Base-by-base conservation (phyloP, 1,140 invertebrate genomes). In the Lysiphlebus fabarum region DNA sequence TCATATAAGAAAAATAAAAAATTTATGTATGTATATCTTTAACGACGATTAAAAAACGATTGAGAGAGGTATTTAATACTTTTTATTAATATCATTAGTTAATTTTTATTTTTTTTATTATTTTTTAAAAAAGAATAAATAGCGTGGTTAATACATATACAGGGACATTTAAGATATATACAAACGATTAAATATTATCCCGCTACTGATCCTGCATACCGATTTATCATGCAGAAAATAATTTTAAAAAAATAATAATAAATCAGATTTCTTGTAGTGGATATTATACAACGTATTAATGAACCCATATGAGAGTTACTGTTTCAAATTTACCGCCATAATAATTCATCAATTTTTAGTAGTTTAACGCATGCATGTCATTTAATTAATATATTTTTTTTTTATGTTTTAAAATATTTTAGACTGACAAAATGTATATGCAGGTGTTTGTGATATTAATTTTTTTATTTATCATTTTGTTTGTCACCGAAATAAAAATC, bases 161-260 rank as follows among this genome's bases (percentile, higher is more conserved):
- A 37, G 17, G 17, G 17, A 26, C 36, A 6, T 17, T 11, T 41
- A 58, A 12, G 26, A 37, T 36, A 50, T 34, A 34, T 9, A 6
- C 4, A 41, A 44, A 14, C 37, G 56, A 55, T 55, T 54, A 59
- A 54, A 59, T 59, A 59, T 59, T 59, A 59, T 51, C 26, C 14
- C 43, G 51, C 58, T 59, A 59, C 58, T 54, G 58, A 59, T n/a
- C 41, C 17, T 54, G 55, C 42, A 53, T 53, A 12, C 11, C 50
- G 42, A 59, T 59, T 59, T 14, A 59, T 59, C 49, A 59, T 59
- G 17, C 14, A 26, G 26, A 53, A 26, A 26, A 26, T 26, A 26
- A 26, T 26, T 26, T 26, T 26, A 50, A 50, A 50, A 49, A 26
- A 26, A 49, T 36, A 36, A 50, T 50, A 50, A 36, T 50, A 36